phyloP scores from a whole-genome alignment of 2,113 vertebrate genomes.

The Daboia siamensis region DNA sequence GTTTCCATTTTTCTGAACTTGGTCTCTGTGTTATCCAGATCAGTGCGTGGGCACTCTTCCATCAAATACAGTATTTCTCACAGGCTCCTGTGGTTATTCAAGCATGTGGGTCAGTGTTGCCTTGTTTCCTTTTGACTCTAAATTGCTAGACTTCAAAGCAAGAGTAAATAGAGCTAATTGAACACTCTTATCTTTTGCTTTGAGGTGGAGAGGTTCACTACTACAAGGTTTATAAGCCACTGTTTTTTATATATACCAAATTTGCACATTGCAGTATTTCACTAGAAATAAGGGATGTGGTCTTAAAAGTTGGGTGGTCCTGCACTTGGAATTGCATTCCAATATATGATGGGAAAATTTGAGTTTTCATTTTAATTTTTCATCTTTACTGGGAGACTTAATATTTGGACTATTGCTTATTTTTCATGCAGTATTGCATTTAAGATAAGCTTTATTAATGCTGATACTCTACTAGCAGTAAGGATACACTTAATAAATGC shows the following conservation, averaged over 20 bases:
- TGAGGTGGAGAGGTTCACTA: neutral
- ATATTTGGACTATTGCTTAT: slow-evolving; percentile 61
- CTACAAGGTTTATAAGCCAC: slow-evolving; percentile 5
- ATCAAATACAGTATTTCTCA: neutral
- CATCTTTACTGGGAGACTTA: slow-evolving; percentile 62
- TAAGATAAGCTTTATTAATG: slow-evolving; percentile 59
- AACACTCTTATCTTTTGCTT: neutral
- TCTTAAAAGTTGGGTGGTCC: slow-evolving; percentile 49
- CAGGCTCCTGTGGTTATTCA: neutral
- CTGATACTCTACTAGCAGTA: slow-evolving; percentile 68
- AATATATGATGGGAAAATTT: slow-evolving; percentile 47
- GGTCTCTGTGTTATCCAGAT: neutral
- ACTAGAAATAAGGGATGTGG: slow-evolving; percentile 55
- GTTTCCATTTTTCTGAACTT: neutral
- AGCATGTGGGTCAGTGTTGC: neutral
- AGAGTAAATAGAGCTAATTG: neutral
- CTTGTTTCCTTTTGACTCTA: neutral
- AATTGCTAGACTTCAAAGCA: neutral
- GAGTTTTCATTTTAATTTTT: slow-evolving; percentile 60
- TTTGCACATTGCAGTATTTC: slow-evolving; percentile 58
- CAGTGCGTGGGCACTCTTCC: neutral
- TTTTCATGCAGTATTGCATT: slow-evolving; percentile 58
- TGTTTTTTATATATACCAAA: slow-evolving; percentile 62
- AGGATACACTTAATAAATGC: slow-evolving; percentile 68
- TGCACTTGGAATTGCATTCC: slow-evolving; percentile 44